Conservation (phyloP, 1,140 invertebrate genomes). For the Vanessa atalanta region DNA sequence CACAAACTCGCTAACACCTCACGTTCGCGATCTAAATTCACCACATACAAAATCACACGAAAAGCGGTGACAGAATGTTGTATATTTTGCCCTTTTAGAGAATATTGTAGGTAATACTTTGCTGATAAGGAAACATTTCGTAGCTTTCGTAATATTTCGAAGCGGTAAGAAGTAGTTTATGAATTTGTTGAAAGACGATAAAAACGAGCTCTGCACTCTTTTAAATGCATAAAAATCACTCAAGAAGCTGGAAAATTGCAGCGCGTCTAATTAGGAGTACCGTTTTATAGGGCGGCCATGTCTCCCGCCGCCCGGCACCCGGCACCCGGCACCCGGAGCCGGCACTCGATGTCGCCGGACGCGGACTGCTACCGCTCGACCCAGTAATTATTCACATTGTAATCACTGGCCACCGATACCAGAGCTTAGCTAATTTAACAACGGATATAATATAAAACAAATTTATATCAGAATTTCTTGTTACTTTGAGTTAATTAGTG, state of each 20-base stretch:
- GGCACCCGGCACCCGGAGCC: not conserved
- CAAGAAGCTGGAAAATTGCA: not conserved
- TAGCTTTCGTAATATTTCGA: too few species aligned
- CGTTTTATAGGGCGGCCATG: not conserved
- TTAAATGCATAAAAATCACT: not conserved
- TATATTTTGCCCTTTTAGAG: too few species aligned
- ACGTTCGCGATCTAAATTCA: too few species aligned
- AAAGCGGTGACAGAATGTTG: too few species aligned
- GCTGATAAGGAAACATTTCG: too few species aligned
- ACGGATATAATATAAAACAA: too few species aligned
- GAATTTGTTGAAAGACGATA: not conserved
- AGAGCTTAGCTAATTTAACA: not conserved
- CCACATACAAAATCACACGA: too few species aligned
- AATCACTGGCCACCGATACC: not conserved
- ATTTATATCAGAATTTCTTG: not conserved
- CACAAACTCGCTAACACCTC: too few species aligned
- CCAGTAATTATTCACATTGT: conserved; percentile 8
- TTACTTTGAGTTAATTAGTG: not conserved
- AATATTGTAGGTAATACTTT: too few species aligned
- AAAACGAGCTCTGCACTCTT: not conserved
- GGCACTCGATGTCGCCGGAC: not conserved
- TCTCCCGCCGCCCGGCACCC: not conserved
- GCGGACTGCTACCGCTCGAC: not conserved
- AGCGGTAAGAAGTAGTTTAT: not conserved
- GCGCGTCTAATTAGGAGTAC: not conserved